A percentile compares a stretch with the other conserved stretches of the same genome.
These are phyloP conservation scores for Equus quagga DNA, from an alignment of 2,113 vertebrate genomes.

Conservation along the genomic window DNA sequence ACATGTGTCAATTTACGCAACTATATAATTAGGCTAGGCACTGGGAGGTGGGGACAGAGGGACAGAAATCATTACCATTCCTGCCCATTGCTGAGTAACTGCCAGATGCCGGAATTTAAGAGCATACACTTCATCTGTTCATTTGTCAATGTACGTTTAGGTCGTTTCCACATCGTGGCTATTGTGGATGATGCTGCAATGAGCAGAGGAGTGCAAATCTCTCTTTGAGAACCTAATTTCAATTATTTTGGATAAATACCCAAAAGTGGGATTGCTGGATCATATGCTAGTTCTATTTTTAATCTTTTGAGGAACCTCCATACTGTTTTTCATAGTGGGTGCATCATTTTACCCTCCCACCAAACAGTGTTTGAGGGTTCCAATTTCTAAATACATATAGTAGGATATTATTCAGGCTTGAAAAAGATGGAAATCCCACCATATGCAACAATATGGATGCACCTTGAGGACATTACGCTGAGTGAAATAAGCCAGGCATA, in stretches of 20 bases:
- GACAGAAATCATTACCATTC: neutral
- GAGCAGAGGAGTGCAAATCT: neutral
- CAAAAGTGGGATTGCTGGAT: neutral
- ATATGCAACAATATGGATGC: neutral
- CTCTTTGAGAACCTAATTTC: neutral
- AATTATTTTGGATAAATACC: neutral
- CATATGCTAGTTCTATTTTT: neutral
- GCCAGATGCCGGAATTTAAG: neutral
- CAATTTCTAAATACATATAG: neutral
- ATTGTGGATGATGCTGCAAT: neutral
- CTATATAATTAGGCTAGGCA: neutral
- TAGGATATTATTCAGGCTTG: neutral
- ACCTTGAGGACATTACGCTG: neutral
- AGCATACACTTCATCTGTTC: neutral
- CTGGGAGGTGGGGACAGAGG: neutral
- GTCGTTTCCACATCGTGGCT: neutral
- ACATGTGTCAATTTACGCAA: neutral
- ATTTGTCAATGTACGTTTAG: rapidly evolving
- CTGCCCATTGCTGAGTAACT: neutral
- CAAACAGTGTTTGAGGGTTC: neutral
- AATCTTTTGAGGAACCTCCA: neutral
- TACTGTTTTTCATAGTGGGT: neutral
- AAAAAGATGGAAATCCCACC: neutral
- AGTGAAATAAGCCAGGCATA: neutral
- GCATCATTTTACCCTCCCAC: neutral